Base-by-base conservation (phyloP, 2,797 vertebrate genomes). In the Limnodromus scolopaceus region DNA sequence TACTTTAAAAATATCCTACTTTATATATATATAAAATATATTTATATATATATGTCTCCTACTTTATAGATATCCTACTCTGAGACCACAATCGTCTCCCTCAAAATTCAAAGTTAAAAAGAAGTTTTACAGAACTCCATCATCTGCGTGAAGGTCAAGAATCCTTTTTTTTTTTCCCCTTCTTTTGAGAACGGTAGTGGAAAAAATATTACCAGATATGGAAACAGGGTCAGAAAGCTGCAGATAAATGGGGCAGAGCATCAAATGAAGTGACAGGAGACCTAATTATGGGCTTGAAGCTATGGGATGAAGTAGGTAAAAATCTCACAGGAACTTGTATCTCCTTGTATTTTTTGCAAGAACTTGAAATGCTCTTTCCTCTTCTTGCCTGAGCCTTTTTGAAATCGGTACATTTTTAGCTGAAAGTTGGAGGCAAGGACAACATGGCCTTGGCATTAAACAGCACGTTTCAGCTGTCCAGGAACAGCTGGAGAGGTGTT, bases 221-320 rank as follows among this genome's bases (percentile, higher is more conserved):
- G 94, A 94, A 97, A 97, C 41, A 79, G 69, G 94, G 94, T 93
- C 95, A 96, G 82, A 87, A 93, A 86, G 45, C 48, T 86, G 66
- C 4, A 2, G 80, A 77, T 95, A 96, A 95, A 92, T 74, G 88
- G 85, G 64, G 77, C 93, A 92, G 48, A 93, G 60, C 72, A 83
- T 74, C 45, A 25, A 58, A 38, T 68, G 68, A 96, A 93, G 69
- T 77, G 71, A 84, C 54, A 93, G 30, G 77, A 96, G 95, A 94
- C 88, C 97, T 95, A 97, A 96, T 97, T 96, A 95, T 34, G 76
- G 79, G 89, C 93, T 49, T 66, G 61, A 93, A 94, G 79, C 68
- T 93, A 48, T 76, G 69, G 77, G 66, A 84, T 84, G 82, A 90
- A 96, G 89, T 58, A 93, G 88, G 86, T 93, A 81, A 81, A 96